Evolutionary conservation across 2,797 vertebrate species (phyloP).

Genomic region (Halcyon badia): DNA sequence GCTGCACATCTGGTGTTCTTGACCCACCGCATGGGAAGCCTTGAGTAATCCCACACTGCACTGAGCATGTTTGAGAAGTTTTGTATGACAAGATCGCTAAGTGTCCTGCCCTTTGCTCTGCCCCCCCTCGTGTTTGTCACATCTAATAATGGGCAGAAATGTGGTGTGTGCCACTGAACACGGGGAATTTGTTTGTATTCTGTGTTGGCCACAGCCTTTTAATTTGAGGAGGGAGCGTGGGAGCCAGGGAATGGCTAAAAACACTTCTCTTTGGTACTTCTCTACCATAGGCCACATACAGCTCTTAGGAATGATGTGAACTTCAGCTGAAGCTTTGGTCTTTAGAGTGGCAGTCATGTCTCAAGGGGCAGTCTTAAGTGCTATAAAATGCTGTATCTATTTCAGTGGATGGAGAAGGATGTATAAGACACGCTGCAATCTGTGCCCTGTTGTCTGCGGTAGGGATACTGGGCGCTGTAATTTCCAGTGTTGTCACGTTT

Average conservation of each 20-base stretch:
- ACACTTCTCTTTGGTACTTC: background rate
- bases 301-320: background rate
- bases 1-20: background rate
- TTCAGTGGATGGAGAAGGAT: background rate
- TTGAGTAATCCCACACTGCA: slow-evolving; percentile 54
- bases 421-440: background rate
- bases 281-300: background rate
- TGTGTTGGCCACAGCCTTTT: slow-evolving; percentile 45
- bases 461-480: background rate
- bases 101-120: slow-evolving; percentile 71
- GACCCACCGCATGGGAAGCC: slow-evolving; percentile 37
- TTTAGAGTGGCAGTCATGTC: background rate
- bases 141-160: slow-evolving; percentile 71
- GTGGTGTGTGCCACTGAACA: slow-evolving; percentile 69
- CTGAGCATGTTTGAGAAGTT: slow-evolving; percentile 67
- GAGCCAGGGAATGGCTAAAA: slow-evolving; percentile 52
- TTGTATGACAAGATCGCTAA: slow-evolving; percentile 58
- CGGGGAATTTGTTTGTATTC: slow-evolving; percentile 68
- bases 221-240: slow-evolving; percentile 71
- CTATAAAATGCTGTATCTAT: background rate
- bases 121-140: slow-evolving; percentile 74
- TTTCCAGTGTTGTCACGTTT: background rate
- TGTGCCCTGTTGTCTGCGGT: background rate
- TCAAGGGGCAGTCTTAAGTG: background rate
- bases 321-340: background rate